A percentile compares a stretch with the other conserved stretches of the same genome.
Evolutionary conservation across 1,140 invertebrate species (phyloP).

Genomic region (Bombus superbus): DNA sequence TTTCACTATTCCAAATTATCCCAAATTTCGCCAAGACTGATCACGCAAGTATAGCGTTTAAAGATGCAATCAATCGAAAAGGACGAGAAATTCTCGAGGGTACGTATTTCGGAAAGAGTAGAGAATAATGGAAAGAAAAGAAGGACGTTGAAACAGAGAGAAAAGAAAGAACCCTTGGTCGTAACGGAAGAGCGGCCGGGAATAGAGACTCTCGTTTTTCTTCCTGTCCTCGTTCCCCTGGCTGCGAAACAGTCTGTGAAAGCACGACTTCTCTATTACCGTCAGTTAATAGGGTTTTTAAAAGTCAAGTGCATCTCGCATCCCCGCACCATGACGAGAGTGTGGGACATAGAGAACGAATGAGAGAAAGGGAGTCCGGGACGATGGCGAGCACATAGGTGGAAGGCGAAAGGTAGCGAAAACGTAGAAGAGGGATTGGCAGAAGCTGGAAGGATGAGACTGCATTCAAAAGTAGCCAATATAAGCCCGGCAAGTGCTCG

Average conservation of each 20-base stretch:
- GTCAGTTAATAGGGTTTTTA: constrained; percentile 70
- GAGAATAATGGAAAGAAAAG: background rate
- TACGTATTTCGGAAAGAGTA: background rate
- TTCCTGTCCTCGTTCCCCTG: constrained; percentile 21
- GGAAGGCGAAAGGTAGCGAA: constrained; percentile 20
- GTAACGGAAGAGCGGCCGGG: constrained; percentile 3
- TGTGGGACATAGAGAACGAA: background rate
- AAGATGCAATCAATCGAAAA: background rate
- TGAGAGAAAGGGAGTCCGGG: background rate
- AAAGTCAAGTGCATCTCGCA: constrained; percentile 58
- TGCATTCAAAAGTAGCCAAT: constrained; percentile 60
- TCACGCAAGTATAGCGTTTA: background rate
- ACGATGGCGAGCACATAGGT: constrained; percentile 5
- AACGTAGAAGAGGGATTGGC: background rate
- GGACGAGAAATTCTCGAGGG: background rate
- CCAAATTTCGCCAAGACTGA: background rate
- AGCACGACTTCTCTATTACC: constrained; percentile 66
- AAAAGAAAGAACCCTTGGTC: background rate
- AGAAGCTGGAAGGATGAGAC: background rate
- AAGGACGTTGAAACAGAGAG: constrained; percentile 15
- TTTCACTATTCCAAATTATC: too few species aligned
- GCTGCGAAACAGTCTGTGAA: constrained; percentile 57
- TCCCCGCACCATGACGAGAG: constrained; percentile 30
- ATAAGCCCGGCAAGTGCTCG: constrained; percentile 32
- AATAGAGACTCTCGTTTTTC: background rate